These are phyloP conservation scores for Notodonta ziczac DNA, from an alignment of 2,888 invertebrate genomes.

Conservation along the genomic window DNA sequence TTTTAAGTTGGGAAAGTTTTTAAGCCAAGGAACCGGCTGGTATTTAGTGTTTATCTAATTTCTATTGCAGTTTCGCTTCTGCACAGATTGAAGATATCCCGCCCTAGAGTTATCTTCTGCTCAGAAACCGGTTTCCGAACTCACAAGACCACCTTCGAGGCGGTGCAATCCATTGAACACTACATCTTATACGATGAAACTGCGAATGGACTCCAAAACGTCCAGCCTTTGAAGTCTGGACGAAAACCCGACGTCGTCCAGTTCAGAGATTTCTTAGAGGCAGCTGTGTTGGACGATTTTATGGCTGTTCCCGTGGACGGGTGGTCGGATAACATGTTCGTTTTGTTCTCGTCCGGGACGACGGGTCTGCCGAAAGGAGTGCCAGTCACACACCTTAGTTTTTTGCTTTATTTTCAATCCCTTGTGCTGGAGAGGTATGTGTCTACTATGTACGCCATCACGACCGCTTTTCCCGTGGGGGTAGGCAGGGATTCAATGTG, in stretches of 20 bases:
- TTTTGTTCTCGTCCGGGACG: constrained; percentile 49
- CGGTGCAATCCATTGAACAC: constrained; percentile 12
- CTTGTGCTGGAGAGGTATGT: constrained; percentile 20
- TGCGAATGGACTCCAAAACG: background rate
- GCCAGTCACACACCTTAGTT: constrained; percentile 41
- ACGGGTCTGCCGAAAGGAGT: constrained; percentile 50
- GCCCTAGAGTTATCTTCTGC: constrained; percentile 46
- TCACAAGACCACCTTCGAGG: constrained; percentile 24
- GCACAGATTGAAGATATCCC: constrained; percentile 36
- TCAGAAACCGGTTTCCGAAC: constrained; percentile 28
- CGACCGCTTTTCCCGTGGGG: too few species aligned
- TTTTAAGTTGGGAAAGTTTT: too few species aligned
- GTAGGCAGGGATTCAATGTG: too few species aligned
- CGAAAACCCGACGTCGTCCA: constrained; percentile 12
- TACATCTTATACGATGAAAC: constrained; percentile 36
- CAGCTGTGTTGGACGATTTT: constrained; percentile 30
- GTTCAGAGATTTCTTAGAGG: constrained; percentile 33
- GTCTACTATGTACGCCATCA: background rate
- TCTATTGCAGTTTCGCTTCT: constrained; percentile 35
- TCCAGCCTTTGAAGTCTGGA: constrained; percentile 5
- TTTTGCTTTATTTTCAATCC: constrained; percentile 16
- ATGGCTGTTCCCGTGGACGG: constrained; percentile 36
- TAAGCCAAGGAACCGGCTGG: too few species aligned
- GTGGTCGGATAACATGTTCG: constrained; percentile 33
- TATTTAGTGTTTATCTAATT: background rate